phyloP scores from a whole-genome alignment of 1,140 invertebrate genomes.

The Brachionus calyciflorus region DNA sequence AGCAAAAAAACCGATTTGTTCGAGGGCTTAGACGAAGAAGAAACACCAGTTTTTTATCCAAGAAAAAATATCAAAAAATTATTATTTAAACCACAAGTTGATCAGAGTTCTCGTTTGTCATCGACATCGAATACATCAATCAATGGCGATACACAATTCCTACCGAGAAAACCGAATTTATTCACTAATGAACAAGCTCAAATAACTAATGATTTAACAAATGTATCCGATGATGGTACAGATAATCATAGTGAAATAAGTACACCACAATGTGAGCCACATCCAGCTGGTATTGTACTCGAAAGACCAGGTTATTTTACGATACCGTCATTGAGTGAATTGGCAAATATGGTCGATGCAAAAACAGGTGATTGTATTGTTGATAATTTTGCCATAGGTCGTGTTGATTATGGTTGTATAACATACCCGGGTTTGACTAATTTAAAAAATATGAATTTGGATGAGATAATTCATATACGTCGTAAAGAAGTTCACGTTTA shows the following conservation, averaged over 20 bases:
- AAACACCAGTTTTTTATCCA: constrained; percentile 44
- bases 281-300: constrained; percentile 32
- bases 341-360: constrained; percentile 66
- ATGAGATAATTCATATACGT: constrained; percentile 70
- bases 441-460: constrained; percentile 81
- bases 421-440: constrained; percentile 77
- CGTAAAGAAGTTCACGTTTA: constrained; percentile 69
- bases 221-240: constrained; percentile 12
- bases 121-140: constrained; percentile 20
- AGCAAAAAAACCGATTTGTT: constrained; percentile 34
- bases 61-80: constrained; percentile 46
- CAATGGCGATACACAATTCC: not conserved
- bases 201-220: constrained; percentile 33
- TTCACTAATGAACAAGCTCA: constrained; percentile 8
- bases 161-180: not conserved
- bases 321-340: constrained; percentile 74
- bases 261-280: not conserved
- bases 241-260: constrained; percentile 22
- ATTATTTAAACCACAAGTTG: not conserved
- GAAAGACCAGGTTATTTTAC: constrained; percentile 70
- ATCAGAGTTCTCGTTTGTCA: not conserved
- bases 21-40: constrained; percentile 40
- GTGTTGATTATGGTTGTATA: constrained; percentile 85
- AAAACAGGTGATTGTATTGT: constrained; percentile 74
- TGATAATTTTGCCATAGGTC: constrained; percentile 82